These are phyloP conservation scores for Thymelicus sylvestris DNA, from an alignment of 2,888 invertebrate species.

Conservation along the genomic window DNA sequence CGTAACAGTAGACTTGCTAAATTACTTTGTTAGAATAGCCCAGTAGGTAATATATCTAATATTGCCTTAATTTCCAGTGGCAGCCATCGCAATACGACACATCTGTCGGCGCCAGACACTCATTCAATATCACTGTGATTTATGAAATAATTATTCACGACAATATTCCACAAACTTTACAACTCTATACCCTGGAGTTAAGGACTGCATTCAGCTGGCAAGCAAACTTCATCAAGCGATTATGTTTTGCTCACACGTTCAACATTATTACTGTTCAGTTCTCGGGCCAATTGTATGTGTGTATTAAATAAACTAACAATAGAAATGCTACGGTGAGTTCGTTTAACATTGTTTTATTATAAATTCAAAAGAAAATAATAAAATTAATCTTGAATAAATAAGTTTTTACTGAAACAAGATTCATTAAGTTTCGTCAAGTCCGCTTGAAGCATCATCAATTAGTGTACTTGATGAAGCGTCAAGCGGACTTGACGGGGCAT, in stretches of 20 bases:
- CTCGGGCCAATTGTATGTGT: conserved; percentile 2
- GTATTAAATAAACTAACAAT: neutral
- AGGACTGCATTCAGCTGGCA: conserved; percentile 14
- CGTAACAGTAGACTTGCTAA: conserved; percentile 16
- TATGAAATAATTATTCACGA: conserved; percentile 47
- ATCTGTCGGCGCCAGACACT: conserved; percentile 49
- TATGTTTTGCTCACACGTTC: conserved; percentile 29
- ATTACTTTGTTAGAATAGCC: conserved; percentile 31
- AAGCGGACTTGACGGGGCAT: no score
- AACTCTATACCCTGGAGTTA: conserved; percentile 27
- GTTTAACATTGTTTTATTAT: neutral
- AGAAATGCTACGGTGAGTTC: neutral
- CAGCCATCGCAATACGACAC: conserved; percentile 44
- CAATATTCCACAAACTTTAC: conserved; percentile 32
- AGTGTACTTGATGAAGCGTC: no score
- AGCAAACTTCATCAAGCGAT: conserved; percentile 20
- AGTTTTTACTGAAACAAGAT: no score
- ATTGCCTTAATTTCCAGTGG: conserved; percentile 43
- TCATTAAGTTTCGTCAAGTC: no score
- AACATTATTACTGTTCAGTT: conserved; percentile 21
- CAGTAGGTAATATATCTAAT: conserved; percentile 38
- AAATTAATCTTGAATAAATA: no score
- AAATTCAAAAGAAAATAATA: neutral
- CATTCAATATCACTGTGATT: conserved; percentile 49
- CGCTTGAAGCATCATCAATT: no score